phyloP scores from a whole-genome alignment of 2,888 invertebrate genomes.

The Blastobasis lacticolella region DNA sequence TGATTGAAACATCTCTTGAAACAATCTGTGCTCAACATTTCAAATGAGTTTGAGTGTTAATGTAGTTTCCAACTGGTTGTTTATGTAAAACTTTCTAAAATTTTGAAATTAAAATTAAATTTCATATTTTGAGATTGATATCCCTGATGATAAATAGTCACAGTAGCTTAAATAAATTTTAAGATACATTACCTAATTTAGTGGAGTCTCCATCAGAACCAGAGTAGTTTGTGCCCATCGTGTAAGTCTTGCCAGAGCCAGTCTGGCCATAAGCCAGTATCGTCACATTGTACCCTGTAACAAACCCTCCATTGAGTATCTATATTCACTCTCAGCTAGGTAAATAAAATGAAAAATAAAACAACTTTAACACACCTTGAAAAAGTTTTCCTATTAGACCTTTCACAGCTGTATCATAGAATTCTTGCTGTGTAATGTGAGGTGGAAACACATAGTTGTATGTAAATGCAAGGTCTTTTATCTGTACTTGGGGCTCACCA shows the following conservation, averaged over 20 bases:
- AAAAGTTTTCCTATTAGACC: slow-evolving; percentile 84
- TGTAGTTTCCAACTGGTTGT: too few species aligned
- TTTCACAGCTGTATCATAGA: slow-evolving; percentile 83
- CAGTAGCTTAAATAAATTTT: background rate
- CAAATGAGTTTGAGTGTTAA: too few species aligned
- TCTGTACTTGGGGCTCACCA: slow-evolving; percentile 79
- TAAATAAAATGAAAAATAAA: background rate
- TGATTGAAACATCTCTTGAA: too few species aligned
- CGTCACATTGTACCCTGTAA: slow-evolving; percentile 91
- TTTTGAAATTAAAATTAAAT: too few species aligned
- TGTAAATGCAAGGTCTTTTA: slow-evolving; percentile 84
- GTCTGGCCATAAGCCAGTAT: slow-evolving; percentile 97
- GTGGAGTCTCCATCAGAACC: slow-evolving; percentile 73
- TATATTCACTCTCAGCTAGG: too few species aligned
- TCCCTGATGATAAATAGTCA: too few species aligned
- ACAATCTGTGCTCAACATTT: too few species aligned
- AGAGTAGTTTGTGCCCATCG: slow-evolving; percentile 90
- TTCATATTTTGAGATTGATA: too few species aligned
- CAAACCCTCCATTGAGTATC: too few species aligned
- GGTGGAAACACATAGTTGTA: slow-evolving; percentile 88
- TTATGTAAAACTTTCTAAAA: too few species aligned
- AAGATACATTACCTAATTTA: slow-evolving; percentile 45
- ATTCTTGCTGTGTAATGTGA: slow-evolving; percentile 78
- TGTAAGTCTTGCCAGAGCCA: slow-evolving; percentile 94
- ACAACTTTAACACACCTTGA: slow-evolving; percentile 70